These are phyloP conservation scores for Acanthosepion esculentum DNA, from an alignment of 2,888 invertebrate genomes.

Conservation along the genomic window DNA sequence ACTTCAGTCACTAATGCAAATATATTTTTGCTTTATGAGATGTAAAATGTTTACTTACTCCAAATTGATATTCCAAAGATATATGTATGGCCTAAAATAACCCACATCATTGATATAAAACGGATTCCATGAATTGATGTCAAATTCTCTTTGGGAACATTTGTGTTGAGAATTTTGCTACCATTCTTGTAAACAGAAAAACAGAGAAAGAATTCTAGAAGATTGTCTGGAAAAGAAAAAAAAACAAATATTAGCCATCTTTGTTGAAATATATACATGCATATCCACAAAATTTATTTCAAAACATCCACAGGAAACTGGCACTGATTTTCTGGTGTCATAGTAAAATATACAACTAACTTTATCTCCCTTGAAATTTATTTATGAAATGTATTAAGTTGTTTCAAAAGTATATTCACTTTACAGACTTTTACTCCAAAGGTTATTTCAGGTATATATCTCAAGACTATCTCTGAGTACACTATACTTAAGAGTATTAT, in stretches of 20 bases:
- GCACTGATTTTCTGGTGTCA: too few species aligned
- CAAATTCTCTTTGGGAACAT: constrained; percentile 77
- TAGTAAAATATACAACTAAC: too few species aligned
- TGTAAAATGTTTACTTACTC: constrained; percentile 48
- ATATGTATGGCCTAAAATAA: constrained; percentile 63
- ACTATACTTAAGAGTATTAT: too few species aligned
- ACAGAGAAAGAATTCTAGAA: constrained; percentile 74
- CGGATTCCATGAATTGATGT: constrained; percentile 83
- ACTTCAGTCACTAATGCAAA: too few species aligned
- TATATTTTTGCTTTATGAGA: background rate
- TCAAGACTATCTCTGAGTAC: too few species aligned
- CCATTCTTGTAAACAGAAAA: constrained; percentile 83
- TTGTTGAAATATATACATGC: background rate
- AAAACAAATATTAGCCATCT: background rate
- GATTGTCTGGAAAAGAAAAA: constrained; percentile 51
- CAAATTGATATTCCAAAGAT: constrained; percentile 55
- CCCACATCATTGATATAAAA: constrained; percentile 69
- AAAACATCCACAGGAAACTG: too few species aligned
- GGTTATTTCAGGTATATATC: too few species aligned
- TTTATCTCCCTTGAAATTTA: too few species aligned
- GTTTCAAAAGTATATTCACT: too few species aligned
- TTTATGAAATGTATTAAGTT: too few species aligned
- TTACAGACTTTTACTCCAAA: too few species aligned
- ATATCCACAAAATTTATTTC: background rate
- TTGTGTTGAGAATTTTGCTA: constrained; percentile 78